Base-by-base conservation (phyloP, 1,140 invertebrate genomes). In the Sinonovacula constricta region DNA sequence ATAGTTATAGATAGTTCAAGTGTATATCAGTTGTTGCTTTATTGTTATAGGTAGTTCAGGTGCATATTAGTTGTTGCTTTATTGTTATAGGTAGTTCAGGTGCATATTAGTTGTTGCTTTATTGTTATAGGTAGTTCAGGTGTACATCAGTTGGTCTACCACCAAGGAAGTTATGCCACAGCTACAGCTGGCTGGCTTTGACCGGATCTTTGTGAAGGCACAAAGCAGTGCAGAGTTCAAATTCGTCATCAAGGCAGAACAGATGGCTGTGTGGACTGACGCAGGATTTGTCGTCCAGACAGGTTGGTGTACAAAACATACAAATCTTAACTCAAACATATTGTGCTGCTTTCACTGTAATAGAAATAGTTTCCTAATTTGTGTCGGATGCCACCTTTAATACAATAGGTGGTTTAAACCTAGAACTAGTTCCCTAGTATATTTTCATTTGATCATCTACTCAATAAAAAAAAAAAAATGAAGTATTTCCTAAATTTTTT, bases 261-360 rank as follows among this genome's bases (percentile, higher is more conserved):
- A 83, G 33, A 79, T 90, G 85, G 85, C 86, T 24, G 83, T 89
- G 10, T 90, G 88, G 87, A 65, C 75, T 33, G 87, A 88, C n/a
- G 74, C 63, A 26, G 85, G 86, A 34, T 89, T 86, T 83, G 67
- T 83, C 10, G 59, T 88, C 18, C 69, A 86, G 62, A 65, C 79
- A 84, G 89, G 88, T 89, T 83, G 66, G 39, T 59, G n/a, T n/a
- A 65, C n/a, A n/a, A n/a, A n/a, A n/a, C n/a, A n/a, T n/a, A n/a
- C n/a, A n/a, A n/a, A n/a, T n/a, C n/a, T n/a, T n/a, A n/a, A n/a
- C n/a, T n/a, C n/a, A n/a, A n/a, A n/a, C n/a, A n/a, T n/a, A n/a
- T n/a, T n/a, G n/a, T n/a, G n/a, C n/a, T n/a, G n/a, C n/a, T n/a
- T n/a, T n/a, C n/a, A n/a, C n/a, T n/a, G n/a, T n/a, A n/a, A n/a